Conservation (phyloP, 2,113 vertebrate genomes). For the Cephalopterus ornatus region DNA sequence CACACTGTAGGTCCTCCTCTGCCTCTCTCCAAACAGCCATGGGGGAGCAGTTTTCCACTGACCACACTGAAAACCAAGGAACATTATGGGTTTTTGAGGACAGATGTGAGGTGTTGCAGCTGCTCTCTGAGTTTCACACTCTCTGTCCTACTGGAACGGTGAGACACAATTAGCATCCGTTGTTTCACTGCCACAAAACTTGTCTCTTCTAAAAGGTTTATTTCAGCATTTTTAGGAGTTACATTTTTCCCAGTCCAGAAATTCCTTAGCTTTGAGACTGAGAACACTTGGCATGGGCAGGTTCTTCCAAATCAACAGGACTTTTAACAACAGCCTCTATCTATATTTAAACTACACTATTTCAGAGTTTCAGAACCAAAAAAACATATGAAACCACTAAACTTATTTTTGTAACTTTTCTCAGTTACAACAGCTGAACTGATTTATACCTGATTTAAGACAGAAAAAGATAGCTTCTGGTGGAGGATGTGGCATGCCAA, state of each 20-base stretch:
- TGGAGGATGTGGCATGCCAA: background rate
- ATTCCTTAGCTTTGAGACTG: background rate
- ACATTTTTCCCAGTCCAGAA: background rate
- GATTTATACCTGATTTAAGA: conserved; percentile 43
- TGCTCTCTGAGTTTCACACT: background rate
- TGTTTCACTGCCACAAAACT: background rate
- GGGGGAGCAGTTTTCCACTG: background rate
- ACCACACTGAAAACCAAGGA: background rate
- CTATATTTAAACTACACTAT: background rate
- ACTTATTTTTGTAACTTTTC: background rate
- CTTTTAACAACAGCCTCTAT: background rate
- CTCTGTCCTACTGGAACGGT: background rate
- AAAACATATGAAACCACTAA: background rate
- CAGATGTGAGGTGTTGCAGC: background rate
- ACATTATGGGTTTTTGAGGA: background rate
- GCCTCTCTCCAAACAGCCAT: background rate
- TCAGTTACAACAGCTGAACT: background rate
- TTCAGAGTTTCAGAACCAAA: background rate
- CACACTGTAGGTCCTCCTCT: background rate
- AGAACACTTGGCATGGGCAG: background rate
- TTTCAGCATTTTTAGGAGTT: background rate
- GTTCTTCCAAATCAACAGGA: background rate
- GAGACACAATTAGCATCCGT: background rate
- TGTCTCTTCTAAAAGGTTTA: background rate
- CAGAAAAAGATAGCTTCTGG: conserved; percentile 19